Conservation (phyloP, 2,797 vertebrate genomes). For the Girardinus metallicus region DNA sequence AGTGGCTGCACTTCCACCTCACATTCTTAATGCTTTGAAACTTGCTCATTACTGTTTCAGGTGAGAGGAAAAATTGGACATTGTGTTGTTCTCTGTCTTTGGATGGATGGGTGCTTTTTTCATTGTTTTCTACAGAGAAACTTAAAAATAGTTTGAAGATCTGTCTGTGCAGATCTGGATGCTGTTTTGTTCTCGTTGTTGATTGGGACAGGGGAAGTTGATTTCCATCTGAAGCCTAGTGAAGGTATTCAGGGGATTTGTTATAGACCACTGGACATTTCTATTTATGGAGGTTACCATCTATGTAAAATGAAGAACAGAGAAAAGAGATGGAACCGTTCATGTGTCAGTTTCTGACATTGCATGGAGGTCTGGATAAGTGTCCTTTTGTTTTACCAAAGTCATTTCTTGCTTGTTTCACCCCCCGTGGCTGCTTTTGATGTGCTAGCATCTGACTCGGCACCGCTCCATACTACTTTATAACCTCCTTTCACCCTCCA, state of each 20-base stretch:
- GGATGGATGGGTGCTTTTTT: conserved; percentile 39
- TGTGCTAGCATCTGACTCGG: conserved; percentile 70
- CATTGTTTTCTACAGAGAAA: conserved; percentile 53
- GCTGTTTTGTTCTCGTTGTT: conserved; percentile 51
- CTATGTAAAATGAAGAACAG: not conserved
- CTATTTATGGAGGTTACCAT: conserved; percentile 16
- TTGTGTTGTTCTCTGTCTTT: conserved; percentile 23
- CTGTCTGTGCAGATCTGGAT: conserved; percentile 54
- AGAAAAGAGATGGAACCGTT: conserved; percentile 17
- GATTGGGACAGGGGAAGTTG: conserved; percentile 50
- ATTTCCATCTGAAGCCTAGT: conserved; percentile 59
- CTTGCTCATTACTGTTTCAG: conserved; percentile 55
- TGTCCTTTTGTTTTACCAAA: conserved; percentile 51
- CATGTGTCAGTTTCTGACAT: conserved; percentile 36
- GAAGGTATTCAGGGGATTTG: conserved; percentile 45
- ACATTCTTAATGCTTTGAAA: conserved; percentile 41
- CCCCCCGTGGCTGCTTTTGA: conserved; percentile 58
- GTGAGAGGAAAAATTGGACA: conserved; percentile 55
- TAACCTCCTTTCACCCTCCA: conserved; percentile 59
- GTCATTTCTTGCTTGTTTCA: conserved; percentile 49
- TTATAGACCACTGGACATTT: conserved; percentile 49
- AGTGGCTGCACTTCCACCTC: conserved; percentile 27
- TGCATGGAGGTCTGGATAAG: conserved; percentile 15
- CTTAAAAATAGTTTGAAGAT: conserved; percentile 45
- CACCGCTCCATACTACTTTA: conserved; percentile 59